These are phyloP conservation scores for Rhombomys opimus DNA, from an alignment of 2,113 vertebrate species.

Conservation along the genomic window DNA sequence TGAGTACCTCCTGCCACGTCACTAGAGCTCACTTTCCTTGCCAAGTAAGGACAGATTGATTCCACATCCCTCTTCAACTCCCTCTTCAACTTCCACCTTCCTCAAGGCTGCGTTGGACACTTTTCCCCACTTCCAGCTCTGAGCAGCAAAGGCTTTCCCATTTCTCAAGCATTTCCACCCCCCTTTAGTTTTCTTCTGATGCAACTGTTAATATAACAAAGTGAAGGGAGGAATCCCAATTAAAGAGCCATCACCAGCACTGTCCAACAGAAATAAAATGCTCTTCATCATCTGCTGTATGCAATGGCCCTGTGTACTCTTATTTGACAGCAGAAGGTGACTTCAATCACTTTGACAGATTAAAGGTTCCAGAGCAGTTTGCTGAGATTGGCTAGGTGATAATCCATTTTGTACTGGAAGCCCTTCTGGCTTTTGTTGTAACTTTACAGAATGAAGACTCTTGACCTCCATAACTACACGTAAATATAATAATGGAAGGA, in stretches of 20 bases:
- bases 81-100: constrained; percentile 38
- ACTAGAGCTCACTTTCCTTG: not conserved
- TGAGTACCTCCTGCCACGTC: constrained; percentile 13
- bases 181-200: constrained; percentile 53
- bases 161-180: constrained; percentile 63
- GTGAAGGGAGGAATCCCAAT: constrained; percentile 74
- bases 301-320: not conserved
- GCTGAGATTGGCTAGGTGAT: constrained; percentile 58
- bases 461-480: not conserved
- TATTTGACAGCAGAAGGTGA: constrained; percentile 59
- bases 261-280: constrained; percentile 68
- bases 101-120: not conserved
- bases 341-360: constrained; percentile 61
- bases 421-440: not conserved
- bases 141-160: constrained; percentile 49
- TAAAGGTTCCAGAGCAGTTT: constrained; percentile 48
- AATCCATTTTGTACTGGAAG: not conserved
- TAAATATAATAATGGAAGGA: not conserved
- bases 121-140: constrained; percentile 33
- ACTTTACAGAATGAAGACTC: not conserved
- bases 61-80: constrained; percentile 24
- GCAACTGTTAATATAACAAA: constrained; percentile 59
- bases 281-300: constrained; percentile 55
- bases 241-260: constrained; percentile 68
- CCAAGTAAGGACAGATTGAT: constrained; percentile 44